Evolutionary conservation across 2,113 vertebrate genomes (phyloP).

Genomic region (Channa maculata): DNA sequence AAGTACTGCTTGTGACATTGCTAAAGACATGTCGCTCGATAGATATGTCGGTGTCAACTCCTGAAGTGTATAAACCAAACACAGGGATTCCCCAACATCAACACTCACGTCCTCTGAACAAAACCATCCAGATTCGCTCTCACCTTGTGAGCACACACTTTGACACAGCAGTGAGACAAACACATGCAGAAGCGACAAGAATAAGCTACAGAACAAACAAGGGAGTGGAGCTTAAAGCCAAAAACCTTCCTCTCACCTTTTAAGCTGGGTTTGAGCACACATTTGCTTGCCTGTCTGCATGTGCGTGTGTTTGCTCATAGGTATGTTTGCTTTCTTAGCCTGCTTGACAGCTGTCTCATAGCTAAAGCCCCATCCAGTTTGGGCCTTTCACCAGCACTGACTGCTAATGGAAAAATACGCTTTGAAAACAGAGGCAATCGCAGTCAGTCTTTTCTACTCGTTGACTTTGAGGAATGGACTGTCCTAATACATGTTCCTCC

Average conservation of each 20-base stretch:
- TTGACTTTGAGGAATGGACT: conserved; percentile 35
- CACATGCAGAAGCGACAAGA: conserved; percentile 15
- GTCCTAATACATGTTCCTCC: conserved; percentile 30
- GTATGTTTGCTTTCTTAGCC: conserved; percentile 63
- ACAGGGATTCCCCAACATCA: conserved; percentile 45
- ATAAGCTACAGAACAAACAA: conserved; percentile 66
- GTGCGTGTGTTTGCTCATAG: conserved; percentile 58
- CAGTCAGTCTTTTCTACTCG: conserved; percentile 44
- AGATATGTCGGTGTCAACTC: conserved; percentile 18
- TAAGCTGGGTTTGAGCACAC: conserved; percentile 53
- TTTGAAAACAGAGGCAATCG: conserved; percentile 33
- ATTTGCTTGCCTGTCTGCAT: conserved; percentile 62
- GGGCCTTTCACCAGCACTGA: conserved; percentile 43
- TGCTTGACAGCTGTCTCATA: conserved; percentile 72
- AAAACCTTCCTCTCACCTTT: conserved; percentile 62
- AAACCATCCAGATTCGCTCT: conserved; percentile 36
- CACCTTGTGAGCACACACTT: conserved; percentile 34
- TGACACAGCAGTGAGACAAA: conserved; percentile 34
- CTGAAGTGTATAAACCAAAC: conserved; percentile 24
- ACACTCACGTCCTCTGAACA: conserved; percentile 48
- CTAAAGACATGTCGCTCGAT: neutral
- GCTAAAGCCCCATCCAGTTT: conserved; percentile 41
- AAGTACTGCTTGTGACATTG: neutral
- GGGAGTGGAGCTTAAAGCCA: conserved; percentile 64
- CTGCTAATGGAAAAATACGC: conserved; percentile 66